Base-by-base conservation (phyloP, 2,888 invertebrate species). In the Argyra leucocephala region DNA sequence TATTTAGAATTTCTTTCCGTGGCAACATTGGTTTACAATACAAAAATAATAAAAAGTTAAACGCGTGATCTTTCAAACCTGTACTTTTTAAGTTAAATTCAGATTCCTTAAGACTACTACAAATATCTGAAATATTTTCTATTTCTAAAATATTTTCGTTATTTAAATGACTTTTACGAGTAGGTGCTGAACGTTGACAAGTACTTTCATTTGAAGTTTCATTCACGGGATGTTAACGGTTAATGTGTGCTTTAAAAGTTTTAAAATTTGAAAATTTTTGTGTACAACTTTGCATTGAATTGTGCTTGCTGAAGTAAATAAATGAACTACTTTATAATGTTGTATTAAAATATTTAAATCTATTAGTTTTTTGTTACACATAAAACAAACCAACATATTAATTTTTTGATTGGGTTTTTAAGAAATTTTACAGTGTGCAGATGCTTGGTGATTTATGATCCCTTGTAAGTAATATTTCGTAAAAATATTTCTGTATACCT, bases 241-340 rank as follows among this genome's bases (percentile, higher is more conserved):
- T 24, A 22, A 5, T 63, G 60, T 66, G 64, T 12, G n/a, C 21
- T 1, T 60, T 31, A 48, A 67, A 65, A 22, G 48, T 18, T 60
- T 57, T 63, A 59, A 62, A 67, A 60, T 64, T 65, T 21, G 63
- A 26, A 62, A 67, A 67, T 57, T 64, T 6, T 48, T 67, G 65
- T n/a, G 63, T 63, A 23, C 67, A 67, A 48, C 65, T 26, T 63
- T 62, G 23, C 67, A 67, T 23, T 62, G 63, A 18, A 67, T 26
- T 26, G 26, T 61, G 22, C 10, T 21, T 23, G 37, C 65, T 23
- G 24, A 18, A 21, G 61, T 26, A 10, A 65, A 58, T 58, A 61
- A 63, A 64, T 67, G 67, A 57, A 48, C 15, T 36, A 63, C 23
- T 66, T 66, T 65, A 21, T 66, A 59, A 64, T 64, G 66, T 36